Evolutionary conservation across 2,113 vertebrate genomes (phyloP), one percentile per base, ranked within the genome.

Genomic region (Delphinapterus leucas): DNA sequence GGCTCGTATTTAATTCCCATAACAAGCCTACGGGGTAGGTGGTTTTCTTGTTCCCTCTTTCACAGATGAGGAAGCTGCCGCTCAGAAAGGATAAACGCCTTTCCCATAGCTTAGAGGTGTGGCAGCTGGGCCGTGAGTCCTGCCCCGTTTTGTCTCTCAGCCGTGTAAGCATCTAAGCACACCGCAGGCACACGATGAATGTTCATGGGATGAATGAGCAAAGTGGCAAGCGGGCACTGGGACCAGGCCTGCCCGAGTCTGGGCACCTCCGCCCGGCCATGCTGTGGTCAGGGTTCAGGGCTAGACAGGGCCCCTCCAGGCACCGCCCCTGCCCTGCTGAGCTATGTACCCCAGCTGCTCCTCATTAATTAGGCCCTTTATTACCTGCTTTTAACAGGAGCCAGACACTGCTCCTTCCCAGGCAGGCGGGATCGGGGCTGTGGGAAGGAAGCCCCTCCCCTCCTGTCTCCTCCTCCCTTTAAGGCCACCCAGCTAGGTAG

Each of bases 331-430:
- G 25, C 65, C 87, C 67, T 23, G 33, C 83, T 18, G 61, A 94
- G 96, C 97, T 55, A 49, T 55, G 76, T 0, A 0, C 83, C 86
- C 97, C 92, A 55, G 96, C 97, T 21, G 98, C 98, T 98, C 97
- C 97, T 97, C 92, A 68, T 95, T 98, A 97, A 98, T 98, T 95
- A 98, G 15, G 82, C 96, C 93, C 98, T 99, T 98, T 99, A 98
- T 98, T 98, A 99, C 98, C 98, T 98, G 98, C 67, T 96, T 65
- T 71, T 97, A 98, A 99, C 97, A 96, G 98, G 97, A 98, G 97
- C 96, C 98, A 99, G 98, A 85, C 41, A 0, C 97, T 88, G 96
- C 88, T 91, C 93, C 90, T 86, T 96, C 97, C 86, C 61, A 88
- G 33, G 58, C 76, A 84, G 74, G 85, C 83, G 49, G 91, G 86